Conservation (phyloP, 2,113 vertebrate genomes). For the Alethe diademata region DNA sequence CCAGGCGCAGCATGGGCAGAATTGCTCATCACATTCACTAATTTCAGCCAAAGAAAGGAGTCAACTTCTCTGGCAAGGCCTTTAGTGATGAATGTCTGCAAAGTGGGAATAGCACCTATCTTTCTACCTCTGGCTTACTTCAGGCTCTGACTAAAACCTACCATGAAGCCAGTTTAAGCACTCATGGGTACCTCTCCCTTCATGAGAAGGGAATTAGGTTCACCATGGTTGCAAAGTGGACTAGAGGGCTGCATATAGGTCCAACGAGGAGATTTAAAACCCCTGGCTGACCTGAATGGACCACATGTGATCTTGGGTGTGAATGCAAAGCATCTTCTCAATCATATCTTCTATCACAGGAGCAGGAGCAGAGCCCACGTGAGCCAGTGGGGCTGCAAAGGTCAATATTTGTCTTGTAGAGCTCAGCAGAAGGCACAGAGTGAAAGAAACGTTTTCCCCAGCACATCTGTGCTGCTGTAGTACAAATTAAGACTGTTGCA, state of each 20-base stretch:
- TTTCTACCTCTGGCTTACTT: neutral
- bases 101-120: neutral
- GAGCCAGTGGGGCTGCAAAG: neutral
- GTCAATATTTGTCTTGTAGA: neutral
- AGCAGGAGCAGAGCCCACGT: neutral
- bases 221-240: neutral
- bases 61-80: neutral
- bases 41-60: neutral
- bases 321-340: neutral
- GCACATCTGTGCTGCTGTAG: fast-evolving
- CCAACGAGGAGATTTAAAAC: neutral
- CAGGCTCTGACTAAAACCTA: neutral
- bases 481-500: neutral
- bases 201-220: neutral
- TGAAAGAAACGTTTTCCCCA: neutral
- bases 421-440: neutral
- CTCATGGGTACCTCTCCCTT: neutral
- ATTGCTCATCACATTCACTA: neutral
- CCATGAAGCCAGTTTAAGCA: neutral
- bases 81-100: neutral
- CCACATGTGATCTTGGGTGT: neutral
- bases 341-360: neutral
- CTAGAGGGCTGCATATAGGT: neutral
- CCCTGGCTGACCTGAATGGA: neutral
- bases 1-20: neutral